A percentile compares a stretch with the other conserved stretches of the same genome.
Evolutionary conservation across 2,797 vertebrate species (phyloP).

Genomic region (Phalloptychus januarius): DNA sequence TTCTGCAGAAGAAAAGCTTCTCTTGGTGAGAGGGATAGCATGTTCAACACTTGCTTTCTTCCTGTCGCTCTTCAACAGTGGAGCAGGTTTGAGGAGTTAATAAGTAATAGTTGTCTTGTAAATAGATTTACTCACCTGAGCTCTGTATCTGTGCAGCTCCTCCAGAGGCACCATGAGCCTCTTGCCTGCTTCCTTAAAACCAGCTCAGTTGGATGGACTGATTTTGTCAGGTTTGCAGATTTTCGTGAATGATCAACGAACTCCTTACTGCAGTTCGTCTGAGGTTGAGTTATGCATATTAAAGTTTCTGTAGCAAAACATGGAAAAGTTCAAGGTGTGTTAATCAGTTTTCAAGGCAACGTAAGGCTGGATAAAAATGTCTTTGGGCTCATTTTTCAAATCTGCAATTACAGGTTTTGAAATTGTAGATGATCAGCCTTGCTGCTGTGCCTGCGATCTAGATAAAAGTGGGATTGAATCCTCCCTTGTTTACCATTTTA

Average conservation of each 20-base stretch:
- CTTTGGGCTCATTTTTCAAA: constrained; percentile 8
- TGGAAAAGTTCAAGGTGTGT: background rate
- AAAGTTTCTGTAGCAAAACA: background rate
- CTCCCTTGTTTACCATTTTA: constrained; percentile 5
- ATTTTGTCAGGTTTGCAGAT: background rate
- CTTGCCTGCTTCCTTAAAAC: too few relatives aligned
- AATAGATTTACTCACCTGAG: background rate
- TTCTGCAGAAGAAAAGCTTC: background rate
- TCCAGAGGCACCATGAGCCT: background rate
- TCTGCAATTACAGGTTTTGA: constrained; percentile 27
- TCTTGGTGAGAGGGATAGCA: background rate
- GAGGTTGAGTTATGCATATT: constrained; percentile 2
- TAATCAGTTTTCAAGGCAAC: background rate
- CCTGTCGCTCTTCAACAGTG: background rate
- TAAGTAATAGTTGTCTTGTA: background rate
- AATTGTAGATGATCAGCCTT: constrained; percentile 32
- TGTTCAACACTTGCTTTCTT: background rate
- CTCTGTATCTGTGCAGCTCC: background rate
- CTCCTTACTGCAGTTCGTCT: background rate
- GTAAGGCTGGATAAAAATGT: background rate
- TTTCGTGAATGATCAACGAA: background rate
- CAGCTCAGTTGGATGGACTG: background rate
- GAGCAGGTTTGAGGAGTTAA: background rate
- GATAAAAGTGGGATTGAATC: constrained; percentile 31
- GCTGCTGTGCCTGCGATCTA: constrained; percentile 22